Percentiles rank a stretch among this genome's conserved stretches.
phyloP scores from a whole-genome alignment of 2,888 invertebrate species.

The Polietes domitor region DNA sequence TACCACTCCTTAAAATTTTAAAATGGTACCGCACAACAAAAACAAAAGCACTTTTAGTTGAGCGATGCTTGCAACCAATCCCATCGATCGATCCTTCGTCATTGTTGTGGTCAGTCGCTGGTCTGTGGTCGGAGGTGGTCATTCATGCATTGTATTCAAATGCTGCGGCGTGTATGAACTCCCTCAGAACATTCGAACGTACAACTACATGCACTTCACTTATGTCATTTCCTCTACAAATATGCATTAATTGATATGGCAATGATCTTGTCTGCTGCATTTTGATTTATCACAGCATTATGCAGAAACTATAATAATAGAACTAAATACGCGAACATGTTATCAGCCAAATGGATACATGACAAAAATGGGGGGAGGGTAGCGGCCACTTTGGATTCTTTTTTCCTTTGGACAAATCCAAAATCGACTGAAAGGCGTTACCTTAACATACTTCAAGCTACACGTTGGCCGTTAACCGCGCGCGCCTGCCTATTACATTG shows the following conservation, averaged over 20 bases:
- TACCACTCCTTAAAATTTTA: not conserved
- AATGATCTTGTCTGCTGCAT: conserved; percentile 58
- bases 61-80: conserved; percentile 26
- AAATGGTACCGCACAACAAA: no score
- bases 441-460: conserved; percentile 55
- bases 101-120: not conserved
- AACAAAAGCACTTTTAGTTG: conserved; percentile 7
- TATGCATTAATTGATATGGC: conserved; percentile 54
- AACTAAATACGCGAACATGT: not conserved
- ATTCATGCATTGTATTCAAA: conserved; percentile 9
- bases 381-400: not conserved
- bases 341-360: not conserved
- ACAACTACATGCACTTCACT: conserved; percentile 20
- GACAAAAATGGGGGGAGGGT: not conserved
- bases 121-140: not conserved
- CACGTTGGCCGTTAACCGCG: not conserved
- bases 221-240: conserved; percentile 45
- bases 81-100: conserved; percentile 21
- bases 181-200: not conserved
- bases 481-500: conserved; percentile 22
- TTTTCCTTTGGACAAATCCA: not conserved
- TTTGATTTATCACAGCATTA: conserved; percentile 56
- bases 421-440: conserved; percentile 54
- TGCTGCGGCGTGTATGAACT: not conserved
- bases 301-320: conserved; percentile 31